Evolutionary conservation across 2,113 vertebrate species (phyloP).

Genomic region (Sinocyclocheilus rhinocerous): DNA sequence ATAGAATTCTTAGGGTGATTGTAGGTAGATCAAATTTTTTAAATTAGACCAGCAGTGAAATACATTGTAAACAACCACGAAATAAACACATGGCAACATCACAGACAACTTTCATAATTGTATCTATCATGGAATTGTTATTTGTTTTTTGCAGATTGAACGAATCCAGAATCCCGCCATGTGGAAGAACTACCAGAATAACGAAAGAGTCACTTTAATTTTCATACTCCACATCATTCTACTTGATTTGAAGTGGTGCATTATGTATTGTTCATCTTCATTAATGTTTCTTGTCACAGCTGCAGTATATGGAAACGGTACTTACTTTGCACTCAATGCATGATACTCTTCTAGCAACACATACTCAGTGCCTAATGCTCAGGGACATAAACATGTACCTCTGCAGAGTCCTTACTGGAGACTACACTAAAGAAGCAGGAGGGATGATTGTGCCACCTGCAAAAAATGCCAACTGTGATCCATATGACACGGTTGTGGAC

Average conservation of each 20-base stretch:
- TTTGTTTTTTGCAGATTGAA: slow-evolving; percentile 66
- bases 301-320: slow-evolving; percentile 74
- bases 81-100: neutral
- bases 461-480: slow-evolving; percentile 61
- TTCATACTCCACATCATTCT: neutral
- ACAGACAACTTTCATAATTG: neutral
- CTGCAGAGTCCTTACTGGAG: slow-evolving; percentile 80
- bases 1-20: too few relatives aligned
- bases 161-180: slow-evolving; percentile 72
- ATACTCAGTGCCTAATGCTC: slow-evolving; percentile 71
- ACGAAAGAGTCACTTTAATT: slow-evolving; percentile 51
- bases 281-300: slow-evolving; percentile 68
- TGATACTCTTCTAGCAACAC: slow-evolving; percentile 68
- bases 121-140: neutral
- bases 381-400: slow-evolving; percentile 79
- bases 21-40: too few relatives aligned
- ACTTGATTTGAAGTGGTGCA: neutral
- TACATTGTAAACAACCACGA: neutral
- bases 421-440: slow-evolving; percentile 62
- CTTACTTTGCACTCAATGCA: slow-evolving; percentile 82
- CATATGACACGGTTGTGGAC: slow-evolving; percentile 78
- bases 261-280: neutral
- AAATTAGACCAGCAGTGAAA: too few relatives aligned
- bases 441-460: slow-evolving; percentile 69
- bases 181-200: slow-evolving; percentile 71